Base-by-base conservation (phyloP, 2,113 vertebrate species). In the Diadophis punctatus region DNA sequence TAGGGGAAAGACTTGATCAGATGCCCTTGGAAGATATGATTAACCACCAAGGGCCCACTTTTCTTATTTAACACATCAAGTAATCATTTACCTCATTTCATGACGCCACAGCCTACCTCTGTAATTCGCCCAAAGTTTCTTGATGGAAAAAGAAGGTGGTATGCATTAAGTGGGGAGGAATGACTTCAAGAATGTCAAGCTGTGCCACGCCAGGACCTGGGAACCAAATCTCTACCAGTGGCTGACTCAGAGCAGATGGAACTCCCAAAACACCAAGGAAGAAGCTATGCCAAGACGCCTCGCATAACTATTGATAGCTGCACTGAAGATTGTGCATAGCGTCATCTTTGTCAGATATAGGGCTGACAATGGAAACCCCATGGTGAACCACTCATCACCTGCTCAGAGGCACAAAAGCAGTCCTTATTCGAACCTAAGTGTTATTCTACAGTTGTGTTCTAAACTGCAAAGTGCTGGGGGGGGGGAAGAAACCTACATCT, bases 71-170 rank as follows among this genome's bases (percentile, higher is more conserved):
- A 86, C 80, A 1, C 1, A 0, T 86, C 51, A 6, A 63, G 0
- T 25, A 0, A 0, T 14, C 86, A 56, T 58, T 74, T 68, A 88
- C 0, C 0, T n/a, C 51, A 14, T 93, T 88, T 53, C 90, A 92
- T 46, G 30, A n/a, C 27, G 3, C 0, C 0, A 30, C 20, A 0
- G 23, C 2, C 60, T 0, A 0, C 22, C 51, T 53, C 48, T 3
- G 48, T 92, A n/a, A 88, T 87, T 92, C 25, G 22, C n/a, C 1
- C 88, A 3, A 22, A 46, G 0, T 0, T 0, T 53, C 90, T 91
- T 80, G 20, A 46, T 93, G 91, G n/a, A 1, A 56, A 56, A n/a
- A n/a, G 25, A 51, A 16, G 30, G 30, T 25, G 86, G 1, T 56
- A 80, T 88, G 34, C 74, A 8, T 3, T 46, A 1, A 43, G 87